These are phyloP conservation scores for Lithophane semibrunnea DNA, from an alignment of 2,888 invertebrate species.

Conservation along the genomic window DNA sequence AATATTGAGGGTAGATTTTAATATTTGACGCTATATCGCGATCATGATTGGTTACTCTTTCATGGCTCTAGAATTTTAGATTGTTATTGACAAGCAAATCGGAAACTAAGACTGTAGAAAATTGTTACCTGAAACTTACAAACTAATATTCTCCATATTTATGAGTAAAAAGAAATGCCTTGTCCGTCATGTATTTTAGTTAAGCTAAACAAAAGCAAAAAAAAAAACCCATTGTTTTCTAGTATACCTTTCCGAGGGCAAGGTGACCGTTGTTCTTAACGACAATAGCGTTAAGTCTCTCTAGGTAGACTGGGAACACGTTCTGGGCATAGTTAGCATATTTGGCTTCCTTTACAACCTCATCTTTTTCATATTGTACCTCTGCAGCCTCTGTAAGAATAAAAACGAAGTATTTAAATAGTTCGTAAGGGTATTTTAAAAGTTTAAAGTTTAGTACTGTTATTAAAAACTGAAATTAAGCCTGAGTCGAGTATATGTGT, in stretches of 20 bases:
- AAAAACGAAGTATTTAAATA: neutral
- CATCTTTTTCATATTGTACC: slow-evolving; percentile 63
- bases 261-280: slow-evolving; percentile 71
- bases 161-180: neutral
- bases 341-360: slow-evolving; percentile 61
- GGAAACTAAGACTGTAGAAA: neutral
- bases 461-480: neutral
- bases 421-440: neutral
- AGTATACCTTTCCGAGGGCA: slow-evolving; percentile 70
- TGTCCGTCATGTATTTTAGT: neutral
- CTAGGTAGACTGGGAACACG: slow-evolving; percentile 66
- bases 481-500: neutral
- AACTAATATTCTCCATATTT: neutral
- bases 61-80: neutral
- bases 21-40: neutral
- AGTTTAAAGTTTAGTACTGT: neutral
- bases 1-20: neutral
- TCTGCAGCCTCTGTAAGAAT: slow-evolving; percentile 58
- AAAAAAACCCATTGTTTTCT: neutral
- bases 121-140: neutral
- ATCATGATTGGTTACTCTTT: neutral
- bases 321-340: slow-evolving; percentile 62
- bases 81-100: too few relatives aligned
- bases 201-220: neutral
- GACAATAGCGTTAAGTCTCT: slow-evolving; percentile 67